phyloP scores from a whole-genome alignment of 2,888 invertebrate species.

The Andrena camellia region DNA sequence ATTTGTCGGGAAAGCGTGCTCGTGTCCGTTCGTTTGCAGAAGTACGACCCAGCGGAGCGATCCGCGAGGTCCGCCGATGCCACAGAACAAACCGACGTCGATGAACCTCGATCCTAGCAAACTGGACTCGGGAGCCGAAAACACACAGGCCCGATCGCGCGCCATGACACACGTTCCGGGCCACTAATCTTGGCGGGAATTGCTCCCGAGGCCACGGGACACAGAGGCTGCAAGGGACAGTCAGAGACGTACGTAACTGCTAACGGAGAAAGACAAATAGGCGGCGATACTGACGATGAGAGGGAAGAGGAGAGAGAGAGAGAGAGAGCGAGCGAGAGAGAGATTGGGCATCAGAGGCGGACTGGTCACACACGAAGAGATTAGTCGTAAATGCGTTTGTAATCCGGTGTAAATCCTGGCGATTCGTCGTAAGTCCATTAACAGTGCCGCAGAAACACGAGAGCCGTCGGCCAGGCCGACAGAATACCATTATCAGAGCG shows the following conservation, averaged over 20 bases:
- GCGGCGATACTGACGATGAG: conserved; percentile 17
- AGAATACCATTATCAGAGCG: conserved; percentile 73
- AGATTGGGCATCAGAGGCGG: conserved; percentile 51
- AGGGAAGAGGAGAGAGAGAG: conserved; percentile 7
- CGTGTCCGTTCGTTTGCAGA: not conserved
- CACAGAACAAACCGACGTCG: conserved; percentile 7
- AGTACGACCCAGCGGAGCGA: not conserved
- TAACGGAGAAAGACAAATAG: conserved; percentile 55
- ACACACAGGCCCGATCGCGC: conserved; percentile 47
- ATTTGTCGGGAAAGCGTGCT: not conserved
- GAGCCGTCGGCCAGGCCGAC: conserved; percentile 61
- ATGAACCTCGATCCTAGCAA: conserved; percentile 10
- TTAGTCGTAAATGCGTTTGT: conserved; percentile 75
- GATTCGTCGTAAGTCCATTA: conserved; percentile 76
- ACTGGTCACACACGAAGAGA: conserved; percentile 71
- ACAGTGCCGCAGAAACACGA: conserved; percentile 72
- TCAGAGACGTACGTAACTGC: conserved; percentile 33
- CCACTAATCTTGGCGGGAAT: conserved; percentile 70
- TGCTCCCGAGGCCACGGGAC: conserved; percentile 63
- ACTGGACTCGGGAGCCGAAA: conserved; percentile 4
- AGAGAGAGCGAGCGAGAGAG: conserved; percentile 29
- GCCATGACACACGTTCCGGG: conserved; percentile 57
- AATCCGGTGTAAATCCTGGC: conserved; percentile 74
- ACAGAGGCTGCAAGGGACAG: conserved; percentile 26
- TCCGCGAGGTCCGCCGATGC: not conserved